A percentile compares a stretch with the other conserved stretches of the same genome.
Conservation (phyloP, 2,888 invertebrate genomes). For the Microplitis deprimator region DNA sequence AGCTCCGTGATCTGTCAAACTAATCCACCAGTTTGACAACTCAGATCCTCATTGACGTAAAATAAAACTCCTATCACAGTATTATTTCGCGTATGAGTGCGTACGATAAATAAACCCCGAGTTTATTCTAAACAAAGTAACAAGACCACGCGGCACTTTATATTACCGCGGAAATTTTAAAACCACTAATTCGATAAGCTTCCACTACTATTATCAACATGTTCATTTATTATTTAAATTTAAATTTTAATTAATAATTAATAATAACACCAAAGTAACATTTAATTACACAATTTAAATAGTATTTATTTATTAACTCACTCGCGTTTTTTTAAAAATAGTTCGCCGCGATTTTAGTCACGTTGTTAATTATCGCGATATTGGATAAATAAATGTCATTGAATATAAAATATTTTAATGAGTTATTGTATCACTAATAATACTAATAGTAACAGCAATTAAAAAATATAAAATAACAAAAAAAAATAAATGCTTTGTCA, state of each 20-base stretch:
- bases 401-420: not conserved
- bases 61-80: constrained; percentile 30
- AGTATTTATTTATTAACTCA: not conserved
- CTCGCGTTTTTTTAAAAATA: not conserved
- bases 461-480: constrained; percentile 12
- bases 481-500: constrained; percentile 21
- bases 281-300: not conserved
- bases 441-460: not conserved
- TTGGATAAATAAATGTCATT: not conserved
- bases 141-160: constrained; percentile 10
- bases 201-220: not conserved
- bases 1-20: not conserved
- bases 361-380: not conserved
- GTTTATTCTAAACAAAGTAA: not conserved
- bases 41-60: not conserved
- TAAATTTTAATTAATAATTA: not conserved
- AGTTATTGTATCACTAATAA: not conserved
- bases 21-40: not conserved
- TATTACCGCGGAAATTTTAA: not conserved
- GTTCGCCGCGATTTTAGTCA: not conserved
- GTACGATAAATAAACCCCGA: not conserved
- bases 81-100: not conserved
- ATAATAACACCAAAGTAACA: not conserved
- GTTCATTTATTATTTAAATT: not conserved
- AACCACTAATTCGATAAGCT: no score